phyloP scores from a whole-genome alignment of 37 sponge, comb jelly and placozoan species.

The Bolinopsis microptera region DNA sequence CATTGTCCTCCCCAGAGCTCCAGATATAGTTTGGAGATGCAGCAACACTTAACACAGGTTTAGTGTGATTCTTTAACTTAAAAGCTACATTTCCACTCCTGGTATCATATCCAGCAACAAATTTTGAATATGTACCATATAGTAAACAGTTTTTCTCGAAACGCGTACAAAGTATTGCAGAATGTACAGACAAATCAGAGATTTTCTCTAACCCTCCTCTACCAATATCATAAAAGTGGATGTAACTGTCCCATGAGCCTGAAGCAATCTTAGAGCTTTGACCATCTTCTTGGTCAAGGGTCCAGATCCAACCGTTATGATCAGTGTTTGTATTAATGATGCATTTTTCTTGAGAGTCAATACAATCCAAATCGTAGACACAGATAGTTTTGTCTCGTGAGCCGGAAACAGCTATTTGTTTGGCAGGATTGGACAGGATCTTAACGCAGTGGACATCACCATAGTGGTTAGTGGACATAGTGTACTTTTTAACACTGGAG shows the following conservation, averaged over 20 bases:
- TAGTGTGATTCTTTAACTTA: not conserved
- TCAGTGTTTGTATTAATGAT: slow-evolving; percentile 12
- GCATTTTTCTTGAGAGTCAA: not conserved
- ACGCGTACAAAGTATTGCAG: slow-evolving; percentile 9
- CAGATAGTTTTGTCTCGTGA: slow-evolving; percentile 21
- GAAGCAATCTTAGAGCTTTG: not conserved
- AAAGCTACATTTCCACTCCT: not conserved
- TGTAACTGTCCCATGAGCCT: slow-evolving; percentile 43
- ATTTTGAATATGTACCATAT: slow-evolving; percentile 42
- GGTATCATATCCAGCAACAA: slow-evolving; percentile 17
- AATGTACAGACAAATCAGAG: not conserved
- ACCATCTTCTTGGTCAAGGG: slow-evolving; percentile 30
- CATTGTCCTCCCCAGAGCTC: slow-evolving; percentile 60
- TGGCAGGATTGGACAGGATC: not conserved
- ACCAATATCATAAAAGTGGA: slow-evolving; percentile 3
- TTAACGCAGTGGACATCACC: slow-evolving; percentile 23
- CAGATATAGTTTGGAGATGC: slow-evolving; percentile 29
- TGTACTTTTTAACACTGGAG: not conserved
- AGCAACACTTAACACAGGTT: slow-evolving; percentile 41
- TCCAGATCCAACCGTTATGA: slow-evolving; percentile 63
- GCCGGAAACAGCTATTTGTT: not conserved
- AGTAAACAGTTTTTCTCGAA: not conserved
- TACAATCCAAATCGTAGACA: not conserved
- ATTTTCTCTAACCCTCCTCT: not conserved
- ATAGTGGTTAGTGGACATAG: not conserved